Percentiles rank a stretch among this genome's conserved stretches.
These are phyloP conservation scores for Ips nitidus DNA, from an alignment of 1,140 invertebrate species.

Conservation along the genomic window DNA sequence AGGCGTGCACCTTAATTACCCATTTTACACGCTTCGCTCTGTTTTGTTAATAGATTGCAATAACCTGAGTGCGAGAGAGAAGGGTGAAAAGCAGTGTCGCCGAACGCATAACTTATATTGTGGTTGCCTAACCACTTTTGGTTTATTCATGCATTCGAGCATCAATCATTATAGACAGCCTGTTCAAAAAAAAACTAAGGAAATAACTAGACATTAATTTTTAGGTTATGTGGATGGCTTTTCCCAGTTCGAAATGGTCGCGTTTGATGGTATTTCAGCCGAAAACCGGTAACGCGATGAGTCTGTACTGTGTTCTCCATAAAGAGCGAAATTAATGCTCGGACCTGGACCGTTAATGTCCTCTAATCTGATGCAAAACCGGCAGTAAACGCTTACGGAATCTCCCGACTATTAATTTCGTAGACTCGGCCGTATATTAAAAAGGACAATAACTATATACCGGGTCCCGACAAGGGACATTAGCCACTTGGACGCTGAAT, in stretches of 20 bases:
- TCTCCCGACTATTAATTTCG: constrained; percentile 52
- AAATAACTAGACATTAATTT: too few relatives aligned
- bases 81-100: too few relatives aligned
- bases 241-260: too few relatives aligned
- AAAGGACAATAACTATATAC: constrained; percentile 43
- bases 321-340: constrained; percentile 53
- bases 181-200: too few relatives aligned
- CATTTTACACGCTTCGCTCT: constrained; percentile 50
- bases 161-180: too few relatives aligned
- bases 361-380: constrained; percentile 51
- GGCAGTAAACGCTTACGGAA: constrained; percentile 51
- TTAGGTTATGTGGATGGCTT: too few relatives aligned
- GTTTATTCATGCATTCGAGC: too few relatives aligned
- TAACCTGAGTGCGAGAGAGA: too few relatives aligned
- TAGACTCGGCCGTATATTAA: constrained; percentile 48
- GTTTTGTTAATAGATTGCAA: constrained; percentile 47
- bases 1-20: constrained; percentile 50
- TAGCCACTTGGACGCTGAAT: too few relatives aligned
- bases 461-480: background rate
- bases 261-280: too few relatives aligned
- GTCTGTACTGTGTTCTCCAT: constrained; percentile 41
- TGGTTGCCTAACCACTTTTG: too few relatives aligned
- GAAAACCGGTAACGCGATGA: constrained; percentile 26
- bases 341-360: constrained; percentile 50
- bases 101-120: too few relatives aligned